A percentile compares a stretch with the other conserved stretches of the same genome.
phyloP scores from a whole-genome alignment of 1,140 invertebrate genomes.

The Paraescarpia echinospica region DNA sequence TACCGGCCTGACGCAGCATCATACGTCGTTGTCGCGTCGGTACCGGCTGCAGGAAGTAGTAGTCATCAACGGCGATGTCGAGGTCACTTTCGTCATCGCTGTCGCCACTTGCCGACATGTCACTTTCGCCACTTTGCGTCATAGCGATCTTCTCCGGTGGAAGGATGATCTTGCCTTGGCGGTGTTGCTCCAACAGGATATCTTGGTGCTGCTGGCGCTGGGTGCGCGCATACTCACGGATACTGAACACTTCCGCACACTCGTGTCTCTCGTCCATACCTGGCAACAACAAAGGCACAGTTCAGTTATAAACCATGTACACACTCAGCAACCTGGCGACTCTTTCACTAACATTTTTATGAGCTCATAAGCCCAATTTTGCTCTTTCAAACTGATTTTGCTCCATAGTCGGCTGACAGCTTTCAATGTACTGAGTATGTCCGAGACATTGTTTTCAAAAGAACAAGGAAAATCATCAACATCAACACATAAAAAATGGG shows the following conservation, averaged over 20 bases:
- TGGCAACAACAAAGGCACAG: conserved; percentile 35
- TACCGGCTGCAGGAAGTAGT: conserved; percentile 88
- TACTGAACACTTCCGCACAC: conserved; percentile 73
- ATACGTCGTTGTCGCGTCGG: conserved; percentile 86
- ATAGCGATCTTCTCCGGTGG: conserved; percentile 10
- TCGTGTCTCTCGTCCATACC: conserved; percentile 86
- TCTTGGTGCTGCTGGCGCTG: conserved; percentile 82
- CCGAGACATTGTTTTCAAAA: too few species aligned
- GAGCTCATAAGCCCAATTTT: too few species aligned
- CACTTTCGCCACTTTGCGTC: conserved; percentile 24
- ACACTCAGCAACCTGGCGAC: too few species aligned
- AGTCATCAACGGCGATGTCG: conserved; percentile 85
- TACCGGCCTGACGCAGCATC: conserved; percentile 82
- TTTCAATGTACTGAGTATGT: too few species aligned
- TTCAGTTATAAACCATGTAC: too few species aligned
- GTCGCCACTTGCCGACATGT: conserved; percentile 19
- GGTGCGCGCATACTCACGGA: conserved; percentile 83
- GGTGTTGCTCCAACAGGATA: conserved; percentile 75
- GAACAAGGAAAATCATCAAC: too few species aligned
- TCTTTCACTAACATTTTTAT: too few species aligned
- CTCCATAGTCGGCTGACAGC: too few species aligned
- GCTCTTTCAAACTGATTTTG: too few species aligned
- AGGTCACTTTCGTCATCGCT: conserved; percentile 63
- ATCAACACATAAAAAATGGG: too few species aligned
- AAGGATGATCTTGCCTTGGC: conserved; percentile 59